Evolutionary conservation across 2,797 vertebrate species (phyloP).

Genomic region (Megaceryle alcyon): DNA sequence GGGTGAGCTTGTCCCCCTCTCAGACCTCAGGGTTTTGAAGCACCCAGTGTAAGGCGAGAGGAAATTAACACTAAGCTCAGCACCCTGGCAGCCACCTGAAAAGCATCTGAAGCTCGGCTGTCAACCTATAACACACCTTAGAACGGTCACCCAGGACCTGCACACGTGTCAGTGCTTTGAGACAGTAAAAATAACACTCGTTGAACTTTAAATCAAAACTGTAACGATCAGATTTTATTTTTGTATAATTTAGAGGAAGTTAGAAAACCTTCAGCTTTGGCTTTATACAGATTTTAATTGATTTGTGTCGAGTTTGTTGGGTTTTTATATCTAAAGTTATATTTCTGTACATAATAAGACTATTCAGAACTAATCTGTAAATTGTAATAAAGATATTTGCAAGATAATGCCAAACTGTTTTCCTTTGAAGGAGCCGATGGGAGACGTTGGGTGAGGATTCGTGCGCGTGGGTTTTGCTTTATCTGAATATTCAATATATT

Average conservation of each 20-base stretch:
- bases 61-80: not conserved
- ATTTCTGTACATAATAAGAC: slow-evolving; percentile 77
- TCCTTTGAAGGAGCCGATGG: rapidly evolving
- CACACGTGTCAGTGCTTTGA: not conserved
- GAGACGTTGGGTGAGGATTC: not conserved
- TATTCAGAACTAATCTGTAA: slow-evolving; percentile 72
- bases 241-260: slow-evolving; percentile 75
- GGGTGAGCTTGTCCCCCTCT: not conserved
- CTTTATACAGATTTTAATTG: slow-evolving; percentile 63
- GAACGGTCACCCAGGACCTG: not conserved
- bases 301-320: slow-evolving; percentile 59
- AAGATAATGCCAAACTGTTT: not conserved
- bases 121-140: not conserved
- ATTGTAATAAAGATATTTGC: slow-evolving; percentile 80
- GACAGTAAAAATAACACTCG: slow-evolving; percentile 12
- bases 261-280: slow-evolving; percentile 42
- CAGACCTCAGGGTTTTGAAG: not conserved
- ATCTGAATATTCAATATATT: not conserved
- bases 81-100: not conserved
- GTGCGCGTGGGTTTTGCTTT: not conserved
- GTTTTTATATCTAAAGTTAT: slow-evolving; percentile 78
- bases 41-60: rapidly evolving
- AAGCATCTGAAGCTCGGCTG: not conserved
- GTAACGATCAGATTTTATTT: slow-evolving; percentile 78
- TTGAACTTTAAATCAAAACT: slow-evolving; percentile 76